These are phyloP conservation scores for Diploscapter pachys DNA, from an alignment of 1,140 invertebrate genomes.

Conservation along the genomic window DNA sequence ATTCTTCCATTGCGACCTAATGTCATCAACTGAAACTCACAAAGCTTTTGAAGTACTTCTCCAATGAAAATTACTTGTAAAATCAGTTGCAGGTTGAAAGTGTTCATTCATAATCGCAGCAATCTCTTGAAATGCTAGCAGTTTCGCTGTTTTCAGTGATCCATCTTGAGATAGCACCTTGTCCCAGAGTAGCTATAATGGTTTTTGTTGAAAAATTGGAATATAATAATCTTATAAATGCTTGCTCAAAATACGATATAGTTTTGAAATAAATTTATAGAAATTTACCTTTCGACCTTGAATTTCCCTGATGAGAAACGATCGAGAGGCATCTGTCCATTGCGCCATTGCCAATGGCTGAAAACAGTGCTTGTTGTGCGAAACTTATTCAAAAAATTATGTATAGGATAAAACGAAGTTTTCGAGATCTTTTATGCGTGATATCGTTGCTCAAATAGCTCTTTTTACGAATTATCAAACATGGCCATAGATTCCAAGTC, in stretches of 20 bases:
- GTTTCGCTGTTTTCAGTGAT: background rate
- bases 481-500: too few relatives aligned
- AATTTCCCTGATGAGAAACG: slow-evolving; percentile 18
- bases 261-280: background rate
- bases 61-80: slow-evolving; percentile 9
- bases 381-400: too few relatives aligned
- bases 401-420: too few relatives aligned
- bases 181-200: background rate
- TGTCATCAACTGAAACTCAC: slow-evolving; percentile 22
- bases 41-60: background rate
- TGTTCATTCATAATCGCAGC: background rate
- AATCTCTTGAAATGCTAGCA: slow-evolving; percentile 6
- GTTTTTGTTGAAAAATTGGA: background rate
- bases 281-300: slow-evolving; percentile 1
- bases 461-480: too few relatives aligned
- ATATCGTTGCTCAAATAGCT: too few relatives aligned
- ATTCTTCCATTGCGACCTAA: slow-evolving; percentile 33
- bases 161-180: background rate
- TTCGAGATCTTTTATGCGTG: too few relatives aligned
- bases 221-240: background rate
- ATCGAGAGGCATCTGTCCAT: slow-evolving; percentile 28
- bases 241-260: background rate
- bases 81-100: slow-evolving; percentile 8
- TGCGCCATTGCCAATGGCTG: slow-evolving; percentile 9
- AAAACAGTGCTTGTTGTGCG: too few relatives aligned